Conservation (phyloP, 2,797 vertebrate species). For the Xenopus petersii region DNA sequence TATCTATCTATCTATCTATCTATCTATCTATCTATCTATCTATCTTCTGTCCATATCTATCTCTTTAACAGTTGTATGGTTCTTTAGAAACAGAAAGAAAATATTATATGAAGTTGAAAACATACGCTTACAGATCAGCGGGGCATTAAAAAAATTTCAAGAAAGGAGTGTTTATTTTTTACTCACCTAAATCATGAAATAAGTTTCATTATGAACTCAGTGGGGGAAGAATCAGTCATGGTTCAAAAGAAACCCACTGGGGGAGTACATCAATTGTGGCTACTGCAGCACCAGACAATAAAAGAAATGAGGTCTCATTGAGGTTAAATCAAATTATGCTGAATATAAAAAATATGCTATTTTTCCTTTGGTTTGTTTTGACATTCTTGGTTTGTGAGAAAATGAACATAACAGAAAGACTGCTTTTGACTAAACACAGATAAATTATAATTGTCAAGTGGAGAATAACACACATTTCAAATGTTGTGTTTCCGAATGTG, state of each 20-base stretch:
- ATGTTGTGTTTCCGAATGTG: too few species aligned
- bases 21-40: too few species aligned
- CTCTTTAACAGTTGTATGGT: too few species aligned
- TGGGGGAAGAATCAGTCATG: slow-evolving; percentile 26
- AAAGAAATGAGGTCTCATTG: slow-evolving; percentile 16
- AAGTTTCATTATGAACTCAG: slow-evolving; percentile 41
- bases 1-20: too few species aligned
- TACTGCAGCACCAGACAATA: slow-evolving; percentile 14
- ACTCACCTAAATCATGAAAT: slow-evolving; percentile 34
- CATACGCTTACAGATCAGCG: slow-evolving; percentile 19
- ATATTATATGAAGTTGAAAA: slow-evolving; percentile 10
- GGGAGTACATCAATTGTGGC: slow-evolving; percentile 16
- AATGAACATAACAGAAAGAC: too few species aligned
- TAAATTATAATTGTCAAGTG: too few species aligned
- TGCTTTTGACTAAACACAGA: too few species aligned
- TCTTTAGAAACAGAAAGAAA: background rate
- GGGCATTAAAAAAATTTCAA: slow-evolving; percentile 6
- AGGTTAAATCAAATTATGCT: background rate
- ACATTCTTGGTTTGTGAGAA: too few species aligned
- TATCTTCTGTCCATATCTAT: too few species aligned
- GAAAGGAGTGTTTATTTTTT: slow-evolving; percentile 11
- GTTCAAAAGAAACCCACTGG: slow-evolving; percentile 9
- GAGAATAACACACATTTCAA: too few species aligned
- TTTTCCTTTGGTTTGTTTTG: background rate
- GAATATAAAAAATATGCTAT: background rate